These are phyloP conservation scores for Caenorhabditis sulstoni DNA, from an alignment of 2,888 invertebrate species.

Conservation along the genomic window DNA sequence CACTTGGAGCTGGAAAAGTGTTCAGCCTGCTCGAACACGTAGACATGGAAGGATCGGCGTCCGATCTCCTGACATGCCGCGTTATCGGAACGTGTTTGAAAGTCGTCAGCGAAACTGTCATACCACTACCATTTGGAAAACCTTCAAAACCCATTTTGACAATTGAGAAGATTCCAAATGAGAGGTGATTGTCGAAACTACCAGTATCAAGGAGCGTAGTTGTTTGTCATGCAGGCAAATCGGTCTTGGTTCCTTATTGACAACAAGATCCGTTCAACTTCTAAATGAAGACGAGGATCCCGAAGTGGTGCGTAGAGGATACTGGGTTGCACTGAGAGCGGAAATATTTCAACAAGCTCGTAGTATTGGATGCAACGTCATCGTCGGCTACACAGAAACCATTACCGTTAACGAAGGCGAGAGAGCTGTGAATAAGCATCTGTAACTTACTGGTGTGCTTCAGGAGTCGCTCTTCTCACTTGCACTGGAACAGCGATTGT, in stretches of 20 bases:
- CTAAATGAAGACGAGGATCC: slow-evolving; percentile 61
- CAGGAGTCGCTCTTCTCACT: slow-evolving; percentile 56
- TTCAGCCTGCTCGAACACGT: slow-evolving; percentile 62
- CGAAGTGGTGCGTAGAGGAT: slow-evolving; percentile 41
- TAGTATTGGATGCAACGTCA: slow-evolving; percentile 93
- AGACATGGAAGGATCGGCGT: slow-evolving; percentile 65
- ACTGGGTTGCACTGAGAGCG: slow-evolving; percentile 97
- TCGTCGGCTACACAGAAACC: slow-evolving; percentile 93
- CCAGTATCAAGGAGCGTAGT: too few relatives aligned
- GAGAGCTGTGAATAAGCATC: background rate
- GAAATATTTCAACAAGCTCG: slow-evolving; percentile 95
- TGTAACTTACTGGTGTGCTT: background rate
- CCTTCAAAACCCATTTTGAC: slow-evolving; percentile 59
- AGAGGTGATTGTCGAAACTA: slow-evolving; percentile 22
- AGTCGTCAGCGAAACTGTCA: slow-evolving; percentile 11
- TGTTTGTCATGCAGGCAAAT: slow-evolving; percentile 46
- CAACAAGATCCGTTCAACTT: slow-evolving; percentile 51
- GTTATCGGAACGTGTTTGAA: slow-evolving; percentile 65
- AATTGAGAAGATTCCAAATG: slow-evolving; percentile 53
- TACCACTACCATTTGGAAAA: slow-evolving; percentile 33
- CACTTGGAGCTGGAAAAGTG: background rate
- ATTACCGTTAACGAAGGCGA: slow-evolving; percentile 86
- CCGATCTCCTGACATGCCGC: slow-evolving; percentile 58
- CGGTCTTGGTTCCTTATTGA: slow-evolving; percentile 60
- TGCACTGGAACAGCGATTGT: slow-evolving; percentile 53